Evolutionary conservation across 2,888 invertebrate species (phyloP).

Genomic region (Leptinotarsa rubiginosa): DNA sequence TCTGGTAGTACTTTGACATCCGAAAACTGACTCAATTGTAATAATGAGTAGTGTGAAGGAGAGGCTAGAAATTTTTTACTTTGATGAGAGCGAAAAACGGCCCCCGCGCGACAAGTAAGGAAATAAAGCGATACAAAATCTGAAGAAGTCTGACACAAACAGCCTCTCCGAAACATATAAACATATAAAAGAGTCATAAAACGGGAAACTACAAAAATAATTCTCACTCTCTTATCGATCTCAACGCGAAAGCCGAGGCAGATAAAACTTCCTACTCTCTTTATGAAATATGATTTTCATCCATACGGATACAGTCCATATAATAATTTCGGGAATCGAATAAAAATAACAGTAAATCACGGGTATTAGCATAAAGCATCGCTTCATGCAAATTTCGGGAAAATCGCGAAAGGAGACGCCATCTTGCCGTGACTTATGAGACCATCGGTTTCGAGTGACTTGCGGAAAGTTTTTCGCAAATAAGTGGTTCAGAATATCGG

Average conservation of each 20-base stretch:
- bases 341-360: constrained; percentile 68
- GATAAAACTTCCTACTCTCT: constrained; percentile 57
- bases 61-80: background rate
- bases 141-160: constrained; percentile 37
- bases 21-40: background rate
- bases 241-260: constrained; percentile 31
- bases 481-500: constrained; percentile 12
- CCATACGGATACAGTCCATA: constrained; percentile 69
- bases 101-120: constrained; percentile 38
- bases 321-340: constrained; percentile 68
- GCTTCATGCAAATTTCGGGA: constrained; percentile 64
- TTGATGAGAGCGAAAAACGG: constrained; percentile 14
- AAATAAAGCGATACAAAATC: constrained; percentile 39
- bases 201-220: constrained; percentile 59
- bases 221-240: constrained; percentile 62
- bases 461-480: constrained; percentile 17
- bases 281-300: constrained; percentile 68
- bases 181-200: constrained; percentile 61
- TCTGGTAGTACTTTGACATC: background rate
- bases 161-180: constrained; percentile 49
- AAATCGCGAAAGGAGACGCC: constrained; percentile 45
- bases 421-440: constrained; percentile 46
- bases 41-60: background rate
- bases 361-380: constrained; percentile 66
- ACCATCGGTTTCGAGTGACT: constrained; percentile 19